A percentile compares a stretch with the other conserved stretches of the same genome.
Evolutionary conservation across 1,140 invertebrate genomes (phyloP).

Genomic region (Rhopalosiphum maidis): DNA sequence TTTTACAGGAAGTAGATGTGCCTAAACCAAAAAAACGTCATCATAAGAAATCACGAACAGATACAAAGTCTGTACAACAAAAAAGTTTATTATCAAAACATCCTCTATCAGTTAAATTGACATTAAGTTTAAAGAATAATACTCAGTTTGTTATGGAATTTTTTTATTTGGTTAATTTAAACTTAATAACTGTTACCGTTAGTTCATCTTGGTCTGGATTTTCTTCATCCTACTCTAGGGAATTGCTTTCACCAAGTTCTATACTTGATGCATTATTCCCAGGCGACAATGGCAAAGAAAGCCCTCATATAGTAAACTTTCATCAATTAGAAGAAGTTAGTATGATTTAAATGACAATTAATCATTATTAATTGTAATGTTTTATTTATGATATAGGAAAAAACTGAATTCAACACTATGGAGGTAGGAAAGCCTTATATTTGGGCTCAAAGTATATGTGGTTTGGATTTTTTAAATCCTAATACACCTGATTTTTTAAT

Average conservation of each 20-base stretch:
- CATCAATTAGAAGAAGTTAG: slow-evolving; percentile 52
- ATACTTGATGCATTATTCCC: slow-evolving; percentile 52
- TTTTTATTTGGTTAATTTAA: slow-evolving; percentile 56
- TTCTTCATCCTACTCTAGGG: slow-evolving; percentile 48
- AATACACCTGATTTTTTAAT: slow-evolving; percentile 25
- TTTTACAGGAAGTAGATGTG: slow-evolving; percentile 39
- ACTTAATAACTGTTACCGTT: slow-evolving; percentile 45
- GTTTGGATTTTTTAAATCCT: slow-evolving; percentile 47
- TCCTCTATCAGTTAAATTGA: slow-evolving; percentile 48
- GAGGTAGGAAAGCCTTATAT: slow-evolving; percentile 51
- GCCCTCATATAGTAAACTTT: slow-evolving; percentile 43
- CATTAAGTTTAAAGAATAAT: slow-evolving; percentile 44
- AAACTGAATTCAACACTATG: slow-evolving; percentile 38
- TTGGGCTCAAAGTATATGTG: slow-evolving; percentile 53
- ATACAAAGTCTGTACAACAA: slow-evolving; percentile 48
- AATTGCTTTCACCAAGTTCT: slow-evolving; percentile 46
- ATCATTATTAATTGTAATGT: not conserved
- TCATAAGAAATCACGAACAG: slow-evolving; percentile 53
- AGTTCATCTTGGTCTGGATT: slow-evolving; percentile 51
- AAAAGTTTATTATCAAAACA: slow-evolving; percentile 38
- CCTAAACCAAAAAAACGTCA: slow-evolving; percentile 55
- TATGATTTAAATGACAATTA: not conserved
- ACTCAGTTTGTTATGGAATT: slow-evolving; percentile 49
- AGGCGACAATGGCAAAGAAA: slow-evolving; percentile 36
- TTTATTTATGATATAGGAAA: slow-evolving; percentile 17